Evolutionary conservation across 2,113 vertebrate genomes (phyloP), one percentile per base, ranked within the genome.

Genomic region (Herpailurus yagouaroundi): DNA sequence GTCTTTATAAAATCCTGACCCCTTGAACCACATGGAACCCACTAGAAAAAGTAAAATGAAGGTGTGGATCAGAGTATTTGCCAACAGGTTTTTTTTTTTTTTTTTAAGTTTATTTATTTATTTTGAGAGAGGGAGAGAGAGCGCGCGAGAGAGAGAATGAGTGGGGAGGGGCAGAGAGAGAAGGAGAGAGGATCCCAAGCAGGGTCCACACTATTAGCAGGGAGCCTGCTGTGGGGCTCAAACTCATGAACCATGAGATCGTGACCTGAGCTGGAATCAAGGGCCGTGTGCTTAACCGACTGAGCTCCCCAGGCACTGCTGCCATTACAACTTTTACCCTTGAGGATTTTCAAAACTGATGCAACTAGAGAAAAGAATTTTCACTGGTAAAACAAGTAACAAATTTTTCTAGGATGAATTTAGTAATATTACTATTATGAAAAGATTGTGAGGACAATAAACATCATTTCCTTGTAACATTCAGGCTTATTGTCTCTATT

Each of bases 381-480:
- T 86, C 79, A 73, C 52, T 14, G 36, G 8, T 55, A 55, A 96
- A 89, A 52, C 52, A 82, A 79, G 31, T 27, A 73, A 69, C 4
- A 94, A 38, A n/a, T 25, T 55, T 80, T 7, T 83, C n/a, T 60
- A 68, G 27, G 50, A 89, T 74, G 45, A 21, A 1, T 48, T 31
- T 23, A 52, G 41, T 79, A 64, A 85, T 57, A 36, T 91, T 82
- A 71, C 12, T 66, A 69, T 45, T 77, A 68, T 52, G 27, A 92
- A 90, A 96, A 4, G 38, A 88, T 92, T 84, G 48, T 57, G 13
- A 89, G 25, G 8, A 68, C 19, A 97, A 80, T 79, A 90, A 83
- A 27, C 4, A 41, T 57, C 5, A 23, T 81, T 90, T 95, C 19
- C 19, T 38, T 33, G 48, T 79, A 95, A 36, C 3, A 94, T 38